phyloP scores from a whole-genome alignment of 2,113 vertebrate species.

The Halcyon malimbica region DNA sequence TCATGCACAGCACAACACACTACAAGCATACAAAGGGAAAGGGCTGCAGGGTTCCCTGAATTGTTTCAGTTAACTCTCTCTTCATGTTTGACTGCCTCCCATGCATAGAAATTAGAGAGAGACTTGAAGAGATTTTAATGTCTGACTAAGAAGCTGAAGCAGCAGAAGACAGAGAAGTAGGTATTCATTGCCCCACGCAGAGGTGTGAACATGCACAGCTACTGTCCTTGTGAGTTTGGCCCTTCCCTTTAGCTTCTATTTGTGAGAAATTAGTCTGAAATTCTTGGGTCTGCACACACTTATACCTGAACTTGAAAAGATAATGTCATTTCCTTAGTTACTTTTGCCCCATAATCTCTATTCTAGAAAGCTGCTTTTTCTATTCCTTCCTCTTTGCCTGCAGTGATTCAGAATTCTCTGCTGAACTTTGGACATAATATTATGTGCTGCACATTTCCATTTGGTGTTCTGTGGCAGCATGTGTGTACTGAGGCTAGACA shows the following conservation, averaged over 20 bases:
- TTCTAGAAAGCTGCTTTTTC: neutral
- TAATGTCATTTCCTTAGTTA: neutral
- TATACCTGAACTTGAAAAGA: neutral
- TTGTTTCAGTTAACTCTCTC: neutral
- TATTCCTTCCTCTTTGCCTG: neutral
- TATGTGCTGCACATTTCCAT: neutral
- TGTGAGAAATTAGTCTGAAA: neutral
- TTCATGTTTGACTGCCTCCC: neutral
- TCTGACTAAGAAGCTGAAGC: neutral
- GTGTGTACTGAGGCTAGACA: neutral
- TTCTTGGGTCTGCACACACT: neutral
- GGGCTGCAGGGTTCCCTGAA: constrained; percentile 1
- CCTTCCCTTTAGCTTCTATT: neutral
- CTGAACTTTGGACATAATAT: neutral
- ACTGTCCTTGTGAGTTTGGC: neutral
- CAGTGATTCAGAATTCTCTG: neutral
- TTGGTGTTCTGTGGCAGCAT: neutral
- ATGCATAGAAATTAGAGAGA: constrained; percentile 18
- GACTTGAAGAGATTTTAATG: neutral
- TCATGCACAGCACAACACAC: neutral
- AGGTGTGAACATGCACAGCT: neutral
- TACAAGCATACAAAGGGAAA: neutral
- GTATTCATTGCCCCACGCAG: neutral
- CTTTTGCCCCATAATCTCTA: neutral
- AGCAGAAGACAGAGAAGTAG: neutral